Evolutionary conservation across 2,888 invertebrate species (phyloP), one percentile per base, ranked within the genome.

Genomic region (Ferrisia virgata): DNA sequence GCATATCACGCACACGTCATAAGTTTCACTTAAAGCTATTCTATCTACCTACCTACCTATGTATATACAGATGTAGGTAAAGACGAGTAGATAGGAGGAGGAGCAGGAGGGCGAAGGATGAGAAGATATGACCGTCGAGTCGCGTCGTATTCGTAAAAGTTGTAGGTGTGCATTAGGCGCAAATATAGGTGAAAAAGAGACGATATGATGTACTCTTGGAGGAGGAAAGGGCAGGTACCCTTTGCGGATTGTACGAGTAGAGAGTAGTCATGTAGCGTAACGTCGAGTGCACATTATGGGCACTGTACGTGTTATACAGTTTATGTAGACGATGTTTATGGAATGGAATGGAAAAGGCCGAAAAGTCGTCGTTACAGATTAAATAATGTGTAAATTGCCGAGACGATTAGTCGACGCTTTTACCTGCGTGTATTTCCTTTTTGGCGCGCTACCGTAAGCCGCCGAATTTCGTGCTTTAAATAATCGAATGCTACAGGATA

Each of bases 1-100:
- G 64, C 64, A 64, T n/a, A n/a, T 64, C 64, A 64, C 64, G 64
- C 64, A 28, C 64, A 64, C 64, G 64, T 64, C 64, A 64, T 64
- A 64, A 64, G 64, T 64, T 64, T 64, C 64, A 64, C 22, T 18
- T 53, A n/a, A n/a, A n/a, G n/a, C n/a, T n/a, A n/a, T n/a, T n/a
- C n/a, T n/a, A n/a, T n/a, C n/a, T n/a, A n/a, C n/a, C n/a, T n/a
- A 18, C 18, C 2, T 40, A 40, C 11, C 6, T 40, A 40, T 11
- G 40, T 40, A 40, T 11, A 4, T 40, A 11, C 36, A 40, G 5
- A 40, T 40, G 40, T 40, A 11, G 6, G 11, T 40, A 13, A 1
- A 22, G 53, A 8, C 1, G 53, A 22, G n/a, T n/a, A n/a, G n/a
- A n/a, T n/a, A n/a, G n/a, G n/a, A n/a, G n/a, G n/a, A n/a, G n/a